Percentiles rank a stretch among this genome's conserved stretches.
Conservation (phyloP, 2,888 invertebrate genomes). For the Acronicta leporina region DNA sequence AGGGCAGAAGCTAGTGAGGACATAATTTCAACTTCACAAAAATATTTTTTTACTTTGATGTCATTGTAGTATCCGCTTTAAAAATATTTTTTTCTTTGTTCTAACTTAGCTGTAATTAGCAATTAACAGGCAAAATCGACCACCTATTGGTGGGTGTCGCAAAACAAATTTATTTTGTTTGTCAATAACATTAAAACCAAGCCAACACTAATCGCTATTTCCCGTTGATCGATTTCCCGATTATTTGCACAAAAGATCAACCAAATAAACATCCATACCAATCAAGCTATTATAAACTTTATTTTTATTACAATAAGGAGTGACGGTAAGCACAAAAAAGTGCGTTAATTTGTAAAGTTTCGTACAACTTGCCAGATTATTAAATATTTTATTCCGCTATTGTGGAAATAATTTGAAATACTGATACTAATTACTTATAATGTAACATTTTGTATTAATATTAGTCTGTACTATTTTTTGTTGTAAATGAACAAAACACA, state of each 20-base stretch:
- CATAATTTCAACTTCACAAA: too few species aligned
- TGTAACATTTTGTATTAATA: slow-evolving; percentile 17
- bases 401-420: slow-evolving; percentile 38
- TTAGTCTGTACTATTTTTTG: slow-evolving; percentile 27
- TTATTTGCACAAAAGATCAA: slow-evolving; percentile 37
- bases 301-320: background rate
- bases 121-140: slow-evolving; percentile 4
- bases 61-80: too few species aligned
- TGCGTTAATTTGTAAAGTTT: slow-evolving; percentile 40
- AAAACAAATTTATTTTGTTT: slow-evolving; percentile 36
- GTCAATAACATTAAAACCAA: slow-evolving; percentile 40
- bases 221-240: slow-evolving; percentile 38
- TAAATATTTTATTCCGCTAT: slow-evolving; percentile 37
- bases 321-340: slow-evolving; percentile 6
- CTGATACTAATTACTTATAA: slow-evolving; percentile 38
- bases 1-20: too few species aligned
- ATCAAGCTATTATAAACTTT: slow-evolving; percentile 26
- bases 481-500: slow-evolving; percentile 16
- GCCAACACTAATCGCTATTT: slow-evolving; percentile 31
- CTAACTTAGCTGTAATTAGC: background rate
- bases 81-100: too few species aligned
- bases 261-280: slow-evolving; percentile 5
- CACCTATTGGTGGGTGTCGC: slow-evolving; percentile 15
- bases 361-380: slow-evolving; percentile 24
- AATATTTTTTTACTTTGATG: too few species aligned